Evolutionary conservation across 2,797 vertebrate genomes (phyloP), one percentile per base, ranked within the genome.

Genomic region (Cyprinella venusta): DNA sequence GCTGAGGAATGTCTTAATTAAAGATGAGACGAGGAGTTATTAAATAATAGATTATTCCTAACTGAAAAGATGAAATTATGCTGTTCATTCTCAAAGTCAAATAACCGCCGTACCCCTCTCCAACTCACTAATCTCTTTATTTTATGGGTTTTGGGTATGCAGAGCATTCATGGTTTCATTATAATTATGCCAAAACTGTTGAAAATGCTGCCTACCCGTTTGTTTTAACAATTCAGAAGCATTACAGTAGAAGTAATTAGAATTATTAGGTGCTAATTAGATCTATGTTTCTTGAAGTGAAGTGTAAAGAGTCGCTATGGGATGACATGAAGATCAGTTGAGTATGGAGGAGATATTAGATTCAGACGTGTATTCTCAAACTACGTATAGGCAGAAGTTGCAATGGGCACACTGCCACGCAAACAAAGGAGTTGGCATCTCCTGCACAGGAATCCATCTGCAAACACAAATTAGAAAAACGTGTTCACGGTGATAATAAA

Each of bases 381-480:
- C 68, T 88, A 30, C n/a, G n/a, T 30, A 30, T 63, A 88, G 87
- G 79, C 86, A 83, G 81, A 85, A 86, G 82, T 84, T 48, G 67
- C 88, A 83, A 85, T 84, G 88, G 59, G 84, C 86, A 79, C n/a
- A 21, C 26, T 86, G 81, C 83, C 85, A 84, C 83, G 40, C 86
- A 84, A 80, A 88, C 88, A 87, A 71, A 67, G 84, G 84, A 86
- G 86, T 84, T 87, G 88, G 89, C 88, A 89, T 91, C 88, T 84
- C 87, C 86, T 79, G 75, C 71, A 74, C 75, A 79, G 85, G 82
- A 83, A 69, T 81, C 86, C 42, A 71, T 85, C 85, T 90, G 90
- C 88, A 88, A 92, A 86, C 87, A 86, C 81, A 87, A 92, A 91
- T 85, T 48, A 79, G 82, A 88, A 82, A 92, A 91, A 92, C 85